Percentiles rank a stretch among this genome's conserved stretches.
phyloP scores from a whole-genome alignment of 2,113 vertebrate genomes.

The Oceanodroma tethys region DNA sequence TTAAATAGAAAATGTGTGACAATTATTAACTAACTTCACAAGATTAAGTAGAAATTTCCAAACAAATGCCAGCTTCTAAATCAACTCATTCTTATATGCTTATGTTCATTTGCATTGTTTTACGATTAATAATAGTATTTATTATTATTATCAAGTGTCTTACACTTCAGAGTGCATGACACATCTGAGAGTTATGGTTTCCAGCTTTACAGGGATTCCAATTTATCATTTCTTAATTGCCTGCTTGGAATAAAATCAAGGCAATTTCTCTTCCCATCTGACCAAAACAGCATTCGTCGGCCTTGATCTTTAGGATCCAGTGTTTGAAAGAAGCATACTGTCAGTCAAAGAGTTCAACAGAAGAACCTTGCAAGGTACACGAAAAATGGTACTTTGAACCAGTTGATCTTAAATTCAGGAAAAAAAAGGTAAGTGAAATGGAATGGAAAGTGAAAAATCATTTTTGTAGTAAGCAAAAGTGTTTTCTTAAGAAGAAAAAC shows the following conservation, averaged over 20 bases:
- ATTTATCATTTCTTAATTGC: conserved; percentile 75
- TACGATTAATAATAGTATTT: conserved; percentile 54
- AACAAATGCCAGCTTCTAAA: neutral
- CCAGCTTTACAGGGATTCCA: conserved; percentile 50
- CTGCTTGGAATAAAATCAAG: conserved; percentile 72
- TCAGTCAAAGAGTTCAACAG: neutral
- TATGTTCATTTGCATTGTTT: conserved; percentile 4
- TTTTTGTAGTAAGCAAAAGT: neutral
- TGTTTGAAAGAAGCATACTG: neutral
- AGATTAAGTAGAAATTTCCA: neutral
- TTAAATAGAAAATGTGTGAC: neutral
- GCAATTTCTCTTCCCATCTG: conserved; percentile 66
- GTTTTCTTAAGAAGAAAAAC: neutral
- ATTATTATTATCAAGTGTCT: conserved; percentile 65
- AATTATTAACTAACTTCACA: neutral
- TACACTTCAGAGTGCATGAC: conserved; percentile 55
- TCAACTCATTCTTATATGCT: neutral
- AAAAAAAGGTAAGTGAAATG: neutral
- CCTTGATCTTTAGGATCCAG: conserved; percentile 30
- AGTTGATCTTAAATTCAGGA: neutral
- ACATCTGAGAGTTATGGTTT: conserved; percentile 55
- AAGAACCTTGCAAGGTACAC: neutral
- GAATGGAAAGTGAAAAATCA: neutral
- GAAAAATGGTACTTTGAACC: neutral
- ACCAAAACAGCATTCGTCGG: conserved; percentile 9